Percentiles rank a stretch among this genome's conserved stretches.
These are phyloP conservation scores for Micromys minutus DNA, from an alignment of 2,113 vertebrate species.

Conservation along the genomic window DNA sequence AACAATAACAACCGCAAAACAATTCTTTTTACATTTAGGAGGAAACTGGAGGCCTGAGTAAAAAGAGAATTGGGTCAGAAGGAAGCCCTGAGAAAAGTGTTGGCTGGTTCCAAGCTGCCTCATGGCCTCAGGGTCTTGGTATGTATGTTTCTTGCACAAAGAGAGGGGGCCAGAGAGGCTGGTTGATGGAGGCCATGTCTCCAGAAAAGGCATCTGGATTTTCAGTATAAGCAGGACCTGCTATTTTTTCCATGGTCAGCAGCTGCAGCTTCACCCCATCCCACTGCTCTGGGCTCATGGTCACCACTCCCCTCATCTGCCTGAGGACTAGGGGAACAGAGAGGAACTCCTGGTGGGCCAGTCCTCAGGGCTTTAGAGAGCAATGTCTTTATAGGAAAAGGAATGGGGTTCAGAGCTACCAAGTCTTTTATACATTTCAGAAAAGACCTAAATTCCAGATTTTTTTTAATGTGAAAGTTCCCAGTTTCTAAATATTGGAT, in stretches of 20 bases:
- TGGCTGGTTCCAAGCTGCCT: neutral
- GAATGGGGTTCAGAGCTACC: neutral
- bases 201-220: neutral
- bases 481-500: slow-evolving; percentile 60
- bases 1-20: neutral
- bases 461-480: slow-evolving; percentile 44
- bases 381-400: neutral
- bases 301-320: neutral
- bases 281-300: neutral
- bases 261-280: neutral
- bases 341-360: neutral
- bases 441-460: slow-evolving; percentile 35
- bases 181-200: neutral
- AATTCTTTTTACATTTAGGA: neutral
- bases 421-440: slow-evolving; percentile 37
- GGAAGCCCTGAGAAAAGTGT: neutral
- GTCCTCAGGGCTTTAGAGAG: neutral
- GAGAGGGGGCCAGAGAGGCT: neutral
- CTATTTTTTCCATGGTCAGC: neutral
- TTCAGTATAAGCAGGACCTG: neutral
- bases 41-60: neutral
- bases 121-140: neutral
- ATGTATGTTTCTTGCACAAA: neutral
- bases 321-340: neutral
- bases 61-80: no score